A percentile compares a stretch with the other conserved stretches of the same genome.
phyloP scores from a whole-genome alignment of 2,797 vertebrate genomes.

The Buceros bicornis region DNA sequence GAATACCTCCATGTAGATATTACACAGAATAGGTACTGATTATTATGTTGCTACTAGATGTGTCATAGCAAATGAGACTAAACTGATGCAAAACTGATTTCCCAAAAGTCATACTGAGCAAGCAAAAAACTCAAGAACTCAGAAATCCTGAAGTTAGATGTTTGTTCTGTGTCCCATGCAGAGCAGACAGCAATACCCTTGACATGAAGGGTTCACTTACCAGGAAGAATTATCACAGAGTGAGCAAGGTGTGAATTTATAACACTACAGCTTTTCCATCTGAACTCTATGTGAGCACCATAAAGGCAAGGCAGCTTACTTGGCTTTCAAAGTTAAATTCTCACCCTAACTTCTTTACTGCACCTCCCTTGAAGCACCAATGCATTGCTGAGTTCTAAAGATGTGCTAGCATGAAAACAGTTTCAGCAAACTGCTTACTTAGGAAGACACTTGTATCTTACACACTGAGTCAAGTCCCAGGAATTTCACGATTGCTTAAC shows the following conservation, averaged over 20 bases:
- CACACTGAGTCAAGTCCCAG: neutral
- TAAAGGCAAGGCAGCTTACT: neutral
- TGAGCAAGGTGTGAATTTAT: neutral
- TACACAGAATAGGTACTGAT: neutral
- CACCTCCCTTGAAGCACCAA: neutral
- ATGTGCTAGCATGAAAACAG: neutral
- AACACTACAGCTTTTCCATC: neutral
- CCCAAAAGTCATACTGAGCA: neutral
- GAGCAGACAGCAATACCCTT: neutral
- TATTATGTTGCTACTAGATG: neutral
- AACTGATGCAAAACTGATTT: neutral
- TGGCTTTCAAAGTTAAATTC: neutral
- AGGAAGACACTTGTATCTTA: neutral
- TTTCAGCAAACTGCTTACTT: constrained; percentile 5
- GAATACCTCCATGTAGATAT: neutral
- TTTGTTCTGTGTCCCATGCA: neutral
- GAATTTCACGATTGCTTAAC: neutral
- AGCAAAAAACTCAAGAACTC: neutral
- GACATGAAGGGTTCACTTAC: neutral
- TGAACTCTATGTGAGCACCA: neutral
- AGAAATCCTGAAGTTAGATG: neutral
- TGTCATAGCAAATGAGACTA: neutral
- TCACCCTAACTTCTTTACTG: neutral
- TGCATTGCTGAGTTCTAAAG: neutral
- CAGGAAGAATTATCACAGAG: neutral